These are phyloP conservation scores for Furnarius figulus DNA, from an alignment of 2,113 vertebrate genomes.

Conservation along the genomic window DNA sequence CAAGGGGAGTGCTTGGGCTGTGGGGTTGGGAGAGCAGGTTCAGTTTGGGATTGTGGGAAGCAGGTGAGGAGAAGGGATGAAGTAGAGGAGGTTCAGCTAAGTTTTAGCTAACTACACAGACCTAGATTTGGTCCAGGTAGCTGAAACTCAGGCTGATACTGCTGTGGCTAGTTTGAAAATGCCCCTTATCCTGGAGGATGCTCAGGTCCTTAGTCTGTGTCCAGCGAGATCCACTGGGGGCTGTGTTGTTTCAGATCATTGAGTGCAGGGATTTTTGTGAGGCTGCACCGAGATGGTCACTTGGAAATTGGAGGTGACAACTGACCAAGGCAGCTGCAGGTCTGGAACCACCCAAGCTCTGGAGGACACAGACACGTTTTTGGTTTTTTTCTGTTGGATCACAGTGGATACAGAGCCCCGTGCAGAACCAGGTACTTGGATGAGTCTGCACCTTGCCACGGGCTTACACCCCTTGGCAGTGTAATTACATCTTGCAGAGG, in stretches of 20 bases:
- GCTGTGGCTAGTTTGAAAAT: neutral
- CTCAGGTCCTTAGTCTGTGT: neutral
- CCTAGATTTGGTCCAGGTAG: neutral
- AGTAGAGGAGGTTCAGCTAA: neutral
- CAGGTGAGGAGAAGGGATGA: neutral
- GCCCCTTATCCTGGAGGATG: fast-evolving
- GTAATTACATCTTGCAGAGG: neutral
- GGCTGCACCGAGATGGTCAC: neutral
- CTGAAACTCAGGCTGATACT: neutral
- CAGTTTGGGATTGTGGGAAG: neutral
- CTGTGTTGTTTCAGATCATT: neutral
- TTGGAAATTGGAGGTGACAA: neutral
- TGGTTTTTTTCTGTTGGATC: neutral
- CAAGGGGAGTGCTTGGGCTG: neutral
- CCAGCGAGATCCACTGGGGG: neutral
- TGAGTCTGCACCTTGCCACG: neutral
- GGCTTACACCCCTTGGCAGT: neutral
- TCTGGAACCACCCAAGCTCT: neutral
- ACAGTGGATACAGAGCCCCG: neutral
- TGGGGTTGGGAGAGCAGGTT: fast-evolving
- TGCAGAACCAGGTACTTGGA: fast-evolving
- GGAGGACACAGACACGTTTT: fast-evolving
- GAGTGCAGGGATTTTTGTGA: neutral
- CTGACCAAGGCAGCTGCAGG: neutral
- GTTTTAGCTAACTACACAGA: neutral